Evolutionary conservation across 2,888 invertebrate genomes (phyloP).

Genomic region (Papilio protenor): DNA sequence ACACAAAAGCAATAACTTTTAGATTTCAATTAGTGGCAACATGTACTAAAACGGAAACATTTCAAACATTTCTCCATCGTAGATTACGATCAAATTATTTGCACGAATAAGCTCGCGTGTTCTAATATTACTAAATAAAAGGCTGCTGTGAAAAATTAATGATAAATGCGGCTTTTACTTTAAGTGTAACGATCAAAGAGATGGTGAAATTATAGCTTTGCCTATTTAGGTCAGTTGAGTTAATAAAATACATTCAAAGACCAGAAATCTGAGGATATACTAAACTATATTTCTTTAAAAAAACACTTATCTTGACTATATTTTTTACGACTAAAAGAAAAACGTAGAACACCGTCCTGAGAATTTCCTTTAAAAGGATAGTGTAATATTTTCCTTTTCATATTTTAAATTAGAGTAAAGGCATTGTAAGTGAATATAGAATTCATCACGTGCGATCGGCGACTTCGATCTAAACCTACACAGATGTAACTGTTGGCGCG

Average conservation of each 20-base stretch:
- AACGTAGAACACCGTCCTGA: neutral
- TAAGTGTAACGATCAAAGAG: constrained; percentile 23
- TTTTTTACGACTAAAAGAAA: neutral
- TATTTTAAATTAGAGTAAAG: neutral
- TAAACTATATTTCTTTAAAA: neutral
- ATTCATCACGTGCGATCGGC: neutral
- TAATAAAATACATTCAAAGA: constrained; percentile 9
- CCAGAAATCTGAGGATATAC: neutral
- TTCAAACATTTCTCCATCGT: constrained; percentile 11
- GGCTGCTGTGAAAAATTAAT: constrained; percentile 19
- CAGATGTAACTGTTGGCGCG: constrained; percentile 35
- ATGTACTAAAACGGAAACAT: constrained; percentile 13
- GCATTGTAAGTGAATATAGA: neutral
- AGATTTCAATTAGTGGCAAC: neutral
- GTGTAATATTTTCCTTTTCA: neutral
- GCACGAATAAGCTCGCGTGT: constrained; percentile 19
- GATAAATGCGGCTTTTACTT: constrained; percentile 23
- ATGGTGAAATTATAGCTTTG: constrained; percentile 7
- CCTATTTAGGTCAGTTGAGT: constrained; percentile 27
- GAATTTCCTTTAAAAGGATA: neutral
- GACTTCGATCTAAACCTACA: constrained; percentile 7
- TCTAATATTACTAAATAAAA: constrained; percentile 16
- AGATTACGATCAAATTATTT: constrained; percentile 36
- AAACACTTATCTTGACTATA: neutral
- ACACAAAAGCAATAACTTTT: neutral